Percentiles rank a stretch among this genome's conserved stretches.
Evolutionary conservation across 2,888 invertebrate genomes (phyloP).

Genomic region (Bugula neritina): DNA sequence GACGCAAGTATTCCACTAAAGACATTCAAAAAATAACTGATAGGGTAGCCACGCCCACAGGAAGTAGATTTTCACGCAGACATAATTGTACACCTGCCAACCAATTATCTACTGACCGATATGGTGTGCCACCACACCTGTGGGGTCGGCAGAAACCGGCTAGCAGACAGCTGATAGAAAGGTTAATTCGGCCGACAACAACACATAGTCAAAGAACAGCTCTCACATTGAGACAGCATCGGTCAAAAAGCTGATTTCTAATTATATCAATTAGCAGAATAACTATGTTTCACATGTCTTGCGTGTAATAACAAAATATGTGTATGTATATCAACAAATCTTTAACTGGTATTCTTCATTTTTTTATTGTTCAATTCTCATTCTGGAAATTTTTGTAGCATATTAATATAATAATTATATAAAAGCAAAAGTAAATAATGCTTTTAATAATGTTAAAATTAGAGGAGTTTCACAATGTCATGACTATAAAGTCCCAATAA

Average conservation of each 20-base stretch:
- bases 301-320: no score
- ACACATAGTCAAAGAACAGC: background rate
- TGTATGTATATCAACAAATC: no score
- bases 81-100: background rate
- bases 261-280: no score
- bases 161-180: background rate
- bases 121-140: constrained; percentile 15
- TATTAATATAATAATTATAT: no score
- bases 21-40: constrained; percentile 17
- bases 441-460: no score
- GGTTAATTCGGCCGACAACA: constrained; percentile 7
- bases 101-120: background rate
- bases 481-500: no score
- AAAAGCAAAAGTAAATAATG: no score
- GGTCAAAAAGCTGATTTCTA: background rate
- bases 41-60: background rate
- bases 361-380: no score
- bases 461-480: no score
- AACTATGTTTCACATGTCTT: no score
- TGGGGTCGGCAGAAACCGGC: constrained; percentile 22
- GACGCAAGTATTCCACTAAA: background rate
- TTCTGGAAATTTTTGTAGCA: no score
- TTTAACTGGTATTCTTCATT: no score
- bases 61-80: background rate
- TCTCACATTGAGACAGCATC: background rate